These are phyloP conservation scores for Pollenia labialis DNA, from an alignment of 2,888 invertebrate genomes.

Conservation along the genomic window DNA sequence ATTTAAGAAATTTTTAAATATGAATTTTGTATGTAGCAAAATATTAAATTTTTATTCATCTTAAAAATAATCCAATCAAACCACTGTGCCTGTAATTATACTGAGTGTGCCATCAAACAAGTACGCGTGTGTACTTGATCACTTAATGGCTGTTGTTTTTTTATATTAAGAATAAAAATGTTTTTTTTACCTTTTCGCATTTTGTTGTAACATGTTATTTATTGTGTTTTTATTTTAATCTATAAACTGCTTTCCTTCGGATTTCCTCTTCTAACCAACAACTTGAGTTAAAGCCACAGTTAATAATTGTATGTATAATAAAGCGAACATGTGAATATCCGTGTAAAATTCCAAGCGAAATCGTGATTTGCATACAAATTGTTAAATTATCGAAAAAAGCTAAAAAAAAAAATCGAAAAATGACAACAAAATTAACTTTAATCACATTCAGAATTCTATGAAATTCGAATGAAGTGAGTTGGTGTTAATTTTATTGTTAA, in stretches of 20 bases:
- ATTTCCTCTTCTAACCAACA: constrained; percentile 8
- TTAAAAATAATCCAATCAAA: background rate
- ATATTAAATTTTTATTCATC: too few relatives aligned
- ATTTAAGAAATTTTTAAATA: too few relatives aligned
- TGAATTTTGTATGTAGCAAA: too few relatives aligned
- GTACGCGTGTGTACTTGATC: constrained; percentile 44
- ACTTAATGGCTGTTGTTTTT: constrained; percentile 27
- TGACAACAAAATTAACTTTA: constrained; percentile 20
- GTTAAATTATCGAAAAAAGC: background rate
- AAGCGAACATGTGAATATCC: constrained; percentile 42
- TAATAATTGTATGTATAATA: constrained; percentile 30
- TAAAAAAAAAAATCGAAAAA: background rate
- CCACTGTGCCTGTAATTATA: constrained; percentile 21
- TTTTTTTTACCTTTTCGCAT: background rate
- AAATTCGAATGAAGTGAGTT: constrained; percentile 5
- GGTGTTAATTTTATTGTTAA: constrained; percentile 44
- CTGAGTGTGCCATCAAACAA: constrained; percentile 38
- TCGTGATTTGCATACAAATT: constrained; percentile 52
- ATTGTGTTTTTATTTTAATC: background rate
- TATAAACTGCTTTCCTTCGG: background rate
- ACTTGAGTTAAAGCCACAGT: constrained; percentile 29
- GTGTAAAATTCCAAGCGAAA: constrained; percentile 46
- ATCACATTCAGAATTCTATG: constrained; percentile 33
- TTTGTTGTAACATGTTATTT: constrained; percentile 5
- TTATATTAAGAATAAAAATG: background rate